Evolutionary conservation across 1,140 invertebrate genomes (phyloP).

Genomic region (Polyergus mexicanus): DNA sequence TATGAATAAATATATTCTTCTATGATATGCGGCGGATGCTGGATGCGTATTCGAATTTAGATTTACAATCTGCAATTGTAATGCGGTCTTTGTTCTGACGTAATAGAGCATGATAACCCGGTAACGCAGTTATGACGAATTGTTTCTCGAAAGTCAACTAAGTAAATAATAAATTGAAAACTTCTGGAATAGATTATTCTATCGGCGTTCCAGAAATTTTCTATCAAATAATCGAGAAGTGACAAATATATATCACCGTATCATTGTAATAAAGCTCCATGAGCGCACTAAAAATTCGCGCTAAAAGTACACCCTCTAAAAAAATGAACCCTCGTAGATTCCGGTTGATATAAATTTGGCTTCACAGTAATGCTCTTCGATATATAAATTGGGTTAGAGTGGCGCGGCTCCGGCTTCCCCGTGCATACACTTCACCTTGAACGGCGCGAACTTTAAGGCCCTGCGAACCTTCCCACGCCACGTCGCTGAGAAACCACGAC

Average conservation of each 20-base stretch:
- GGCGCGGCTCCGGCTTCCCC: conserved; percentile 47
- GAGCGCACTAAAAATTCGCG: not conserved
- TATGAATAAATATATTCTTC: conserved; percentile 4
- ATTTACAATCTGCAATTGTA: conserved; percentile 42
- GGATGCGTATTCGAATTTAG: not conserved
- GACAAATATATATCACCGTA: conserved; percentile 15
- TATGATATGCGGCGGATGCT: not conserved
- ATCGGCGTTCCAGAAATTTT: not conserved
- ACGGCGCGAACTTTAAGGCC: conserved; percentile 82
- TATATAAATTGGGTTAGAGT: conserved; percentile 81
- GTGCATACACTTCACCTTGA: conserved; percentile 67
- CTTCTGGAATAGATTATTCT: not conserved
- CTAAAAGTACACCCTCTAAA: too few relatives aligned
- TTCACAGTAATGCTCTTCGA: conserved; percentile 8
- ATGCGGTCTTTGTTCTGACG: conserved; percentile 42
- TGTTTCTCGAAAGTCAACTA: not conserved
- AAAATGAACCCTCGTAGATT: not conserved
- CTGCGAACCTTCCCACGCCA: conserved; percentile 86
- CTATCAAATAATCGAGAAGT: not conserved
- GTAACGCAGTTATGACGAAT: conserved; percentile 25
- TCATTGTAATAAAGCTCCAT: not conserved
- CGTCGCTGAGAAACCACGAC: conserved; percentile 82
- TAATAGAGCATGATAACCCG: conserved; percentile 40
- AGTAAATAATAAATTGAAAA: not conserved
- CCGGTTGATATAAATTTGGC: not conserved